Evolutionary conservation across 2,797 vertebrate species (phyloP).

Genomic region (Thamnophis elegans): DNA sequence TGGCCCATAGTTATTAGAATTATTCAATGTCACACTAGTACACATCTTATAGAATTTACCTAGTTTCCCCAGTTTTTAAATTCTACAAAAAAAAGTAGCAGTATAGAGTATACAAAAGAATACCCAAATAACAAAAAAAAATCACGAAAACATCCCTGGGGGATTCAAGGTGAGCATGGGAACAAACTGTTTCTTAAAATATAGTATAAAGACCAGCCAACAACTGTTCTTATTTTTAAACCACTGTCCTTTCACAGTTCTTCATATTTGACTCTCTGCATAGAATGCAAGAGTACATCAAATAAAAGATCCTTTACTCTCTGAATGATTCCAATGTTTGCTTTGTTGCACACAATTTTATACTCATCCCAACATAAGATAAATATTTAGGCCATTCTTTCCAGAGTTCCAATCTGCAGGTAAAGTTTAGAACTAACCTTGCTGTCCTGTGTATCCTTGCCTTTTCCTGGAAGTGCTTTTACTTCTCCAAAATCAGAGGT

Average conservation of each 20-base stretch:
- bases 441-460: constrained; percentile 84
- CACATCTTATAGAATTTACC: constrained; percentile 20
- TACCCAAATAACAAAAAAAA: neutral
- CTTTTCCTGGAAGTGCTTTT: constrained; percentile 72
- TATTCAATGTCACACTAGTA: constrained; percentile 27
- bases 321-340: neutral
- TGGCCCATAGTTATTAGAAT: neutral
- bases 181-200: constrained; percentile 54
- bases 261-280: constrained; percentile 31
- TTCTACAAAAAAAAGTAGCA: constrained; percentile 41
- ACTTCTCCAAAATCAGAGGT: constrained; percentile 79
- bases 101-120: constrained; percentile 46
- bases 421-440: constrained; percentile 83
- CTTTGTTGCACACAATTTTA: neutral
- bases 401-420: constrained; percentile 24
- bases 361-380: neutral
- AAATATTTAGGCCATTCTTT: constrained; percentile 39
- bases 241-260: constrained; percentile 34
- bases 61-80: constrained; percentile 40
- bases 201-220: constrained; percentile 48
- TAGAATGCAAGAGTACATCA: constrained; percentile 22
- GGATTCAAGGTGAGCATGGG: constrained; percentile 59
- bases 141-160: constrained; percentile 53
- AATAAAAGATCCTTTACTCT: constrained; percentile 22
- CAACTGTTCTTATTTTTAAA: constrained; percentile 38